Evolutionary conservation across 2,888 invertebrate species (phyloP).

Genomic region (Acrobasis consociella): DNA sequence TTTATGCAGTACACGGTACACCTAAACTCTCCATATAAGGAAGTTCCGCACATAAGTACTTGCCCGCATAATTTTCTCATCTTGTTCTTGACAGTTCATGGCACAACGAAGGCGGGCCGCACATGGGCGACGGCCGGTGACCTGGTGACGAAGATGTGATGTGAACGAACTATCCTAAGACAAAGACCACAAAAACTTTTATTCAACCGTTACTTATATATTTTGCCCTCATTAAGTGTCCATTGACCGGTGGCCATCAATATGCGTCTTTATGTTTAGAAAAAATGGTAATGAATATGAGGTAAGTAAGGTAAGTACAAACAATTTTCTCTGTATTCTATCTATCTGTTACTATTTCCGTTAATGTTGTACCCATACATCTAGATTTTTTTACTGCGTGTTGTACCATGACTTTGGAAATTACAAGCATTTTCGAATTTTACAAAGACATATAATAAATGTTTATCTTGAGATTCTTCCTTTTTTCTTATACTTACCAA

Average conservation of each 20-base stretch:
- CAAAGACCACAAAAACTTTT: constrained; percentile 17
- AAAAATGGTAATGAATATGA: constrained; percentile 10
- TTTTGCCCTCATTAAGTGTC: constrained; percentile 16
- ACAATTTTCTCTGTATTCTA: too few species aligned
- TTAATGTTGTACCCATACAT: too few species aligned
- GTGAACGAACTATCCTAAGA: constrained; percentile 14
- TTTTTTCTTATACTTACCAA: not conserved
- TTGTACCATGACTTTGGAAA: too few species aligned
- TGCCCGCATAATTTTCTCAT: constrained; percentile 64
- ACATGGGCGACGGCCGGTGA: constrained; percentile 16
- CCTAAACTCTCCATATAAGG: too few species aligned
- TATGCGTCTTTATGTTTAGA: constrained; percentile 8
- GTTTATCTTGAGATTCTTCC: not conserved
- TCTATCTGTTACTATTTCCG: too few species aligned
- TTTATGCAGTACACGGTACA: too few species aligned
- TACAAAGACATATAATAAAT: too few species aligned
- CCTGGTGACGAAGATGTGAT: constrained; percentile 9
- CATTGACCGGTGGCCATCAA: constrained; percentile 19
- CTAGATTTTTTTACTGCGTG: too few species aligned
- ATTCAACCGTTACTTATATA: constrained; percentile 14
- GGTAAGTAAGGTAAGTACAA: not conserved
- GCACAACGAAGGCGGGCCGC: constrained; percentile 9
- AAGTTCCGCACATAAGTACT: not conserved
- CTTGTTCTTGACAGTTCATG: constrained; percentile 22
- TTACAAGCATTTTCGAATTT: too few species aligned